A percentile compares a stretch with the other conserved stretches of the same genome.
These are phyloP conservation scores for Meandrusa payeni DNA, from an alignment of 2,888 invertebrate species.

Conservation along the genomic window DNA sequence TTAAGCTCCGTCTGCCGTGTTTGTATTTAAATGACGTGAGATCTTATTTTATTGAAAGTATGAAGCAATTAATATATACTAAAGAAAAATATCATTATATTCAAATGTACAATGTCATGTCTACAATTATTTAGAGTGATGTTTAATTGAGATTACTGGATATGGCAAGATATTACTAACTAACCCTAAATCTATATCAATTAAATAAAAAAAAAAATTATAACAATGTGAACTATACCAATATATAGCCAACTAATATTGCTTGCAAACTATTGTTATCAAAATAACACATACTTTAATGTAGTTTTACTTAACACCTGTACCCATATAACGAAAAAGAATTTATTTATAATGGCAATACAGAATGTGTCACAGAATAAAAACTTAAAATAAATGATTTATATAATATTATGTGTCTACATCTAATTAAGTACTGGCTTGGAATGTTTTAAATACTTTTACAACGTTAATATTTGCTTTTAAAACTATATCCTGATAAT, in stretches of 20 bases:
- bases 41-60: too few relatives aligned
- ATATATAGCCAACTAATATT: too few relatives aligned
- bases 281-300: background rate
- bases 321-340: background rate
- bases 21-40: too few relatives aligned
- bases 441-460: conserved; percentile 44
- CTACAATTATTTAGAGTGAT: conserved; percentile 21
- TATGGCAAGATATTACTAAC: conserved; percentile 28
- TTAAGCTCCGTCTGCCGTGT: too few relatives aligned
- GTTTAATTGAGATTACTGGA: conserved; percentile 25
- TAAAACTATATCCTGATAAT: too few relatives aligned
- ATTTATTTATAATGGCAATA: conserved; percentile 11
- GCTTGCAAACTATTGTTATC: background rate
- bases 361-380: background rate
- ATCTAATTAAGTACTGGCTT: conserved; percentile 66
- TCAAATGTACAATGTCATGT: conserved; percentile 5
- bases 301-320: too few relatives aligned
- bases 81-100: too few relatives aligned
- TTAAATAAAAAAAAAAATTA: too few relatives aligned
- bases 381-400: conserved; percentile 12
- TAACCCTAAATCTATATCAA: background rate
- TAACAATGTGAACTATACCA: too few relatives aligned
- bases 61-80: too few relatives aligned
- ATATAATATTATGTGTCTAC: conserved; percentile 25
- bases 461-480: too few relatives aligned